Conservation (phyloP, 2,113 vertebrate species). For the Rhodinocichla rosea region DNA sequence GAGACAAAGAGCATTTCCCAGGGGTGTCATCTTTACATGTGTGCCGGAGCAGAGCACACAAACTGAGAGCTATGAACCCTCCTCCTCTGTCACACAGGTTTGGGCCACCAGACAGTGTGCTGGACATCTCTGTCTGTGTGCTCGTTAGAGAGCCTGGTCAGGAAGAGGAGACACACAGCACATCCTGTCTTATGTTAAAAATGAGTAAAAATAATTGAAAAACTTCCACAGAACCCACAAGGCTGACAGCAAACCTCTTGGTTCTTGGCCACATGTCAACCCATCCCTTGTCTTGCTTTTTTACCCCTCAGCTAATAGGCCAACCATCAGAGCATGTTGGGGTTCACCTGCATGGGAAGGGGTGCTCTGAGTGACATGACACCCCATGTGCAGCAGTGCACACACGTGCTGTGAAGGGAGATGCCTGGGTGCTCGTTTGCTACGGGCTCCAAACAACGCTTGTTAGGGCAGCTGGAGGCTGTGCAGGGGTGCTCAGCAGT, state of each 20-base stretch:
- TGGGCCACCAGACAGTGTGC: not conserved
- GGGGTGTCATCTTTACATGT: rapidly evolving
- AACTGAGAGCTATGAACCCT: not conserved
- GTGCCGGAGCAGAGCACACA: not conserved
- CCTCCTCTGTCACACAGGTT: not conserved
- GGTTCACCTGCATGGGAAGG: not conserved
- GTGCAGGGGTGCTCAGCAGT: not conserved
- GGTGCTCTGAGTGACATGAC: not conserved
- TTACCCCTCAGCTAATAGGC: not conserved
- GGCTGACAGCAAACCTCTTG: not conserved
- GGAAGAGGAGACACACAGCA: not conserved
- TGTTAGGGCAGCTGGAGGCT: not conserved
- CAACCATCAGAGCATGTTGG: not conserved
- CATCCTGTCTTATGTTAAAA: not conserved
- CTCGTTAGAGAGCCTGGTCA: not conserved
- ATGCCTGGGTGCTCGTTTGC: not conserved
- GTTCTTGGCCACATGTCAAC: not conserved
- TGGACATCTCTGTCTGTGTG: not conserved
- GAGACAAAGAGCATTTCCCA: not conserved
- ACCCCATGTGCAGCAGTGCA: rapidly evolving
- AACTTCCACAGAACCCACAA: not conserved
- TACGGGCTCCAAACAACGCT: rapidly evolving
- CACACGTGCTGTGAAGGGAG: rapidly evolving
- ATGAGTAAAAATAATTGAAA: not conserved
- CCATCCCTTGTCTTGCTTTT: not conserved